Base-by-base conservation (phyloP, 2,113 vertebrate species). In the Mesoclemmys tuberculata region DNA sequence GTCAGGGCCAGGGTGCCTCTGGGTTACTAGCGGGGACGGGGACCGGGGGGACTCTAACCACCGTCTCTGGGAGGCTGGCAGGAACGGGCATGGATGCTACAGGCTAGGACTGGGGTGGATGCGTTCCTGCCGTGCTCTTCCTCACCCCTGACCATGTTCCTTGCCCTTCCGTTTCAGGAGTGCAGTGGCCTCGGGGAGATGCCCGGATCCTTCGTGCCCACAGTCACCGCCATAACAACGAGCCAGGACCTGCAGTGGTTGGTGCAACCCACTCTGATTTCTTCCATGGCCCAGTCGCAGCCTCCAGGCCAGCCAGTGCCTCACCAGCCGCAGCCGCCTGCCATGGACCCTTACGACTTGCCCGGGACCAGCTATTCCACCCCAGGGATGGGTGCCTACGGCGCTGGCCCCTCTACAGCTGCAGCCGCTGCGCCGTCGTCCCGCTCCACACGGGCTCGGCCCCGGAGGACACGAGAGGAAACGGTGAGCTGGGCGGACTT, bases 171-270 rank as follows among this genome's bases (percentile, higher is more conserved):
- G 82, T 95, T 94, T 5, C 96, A 98, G 98, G 98, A 98, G 98
- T 97, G 98, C 94, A 87, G 98, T 97, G 98, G 98, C 98, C 97
- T 98, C 96, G 98, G 99, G 98, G 98, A 99, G 95, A 99, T 99
- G 99, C 99, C 99, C 56, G 98, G 99, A 97, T 99, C 99, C 96
- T 99, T 99, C 58, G 99, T 99, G 93, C 99, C 99, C 96, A 99
- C 99, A 81, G 99, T 99, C 98, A 99, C 99, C 27, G 99, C 99
- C 97, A 99, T 99, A 98, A 99, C 99, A 96, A 99, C 98, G 96
- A 99, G 99, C 97, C 99, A 99, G 98, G 99, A 99, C 96, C 98
- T 99, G 97, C 99, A 99, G 99, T 99, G 99, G 99, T 98, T 99
- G 98, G 99, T 99, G 75, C 99, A 99, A 90, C 99, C 99, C 26